Conservation (phyloP, 1,140 invertebrate genomes). For the Meloidogyne chitwoodi region DNA sequence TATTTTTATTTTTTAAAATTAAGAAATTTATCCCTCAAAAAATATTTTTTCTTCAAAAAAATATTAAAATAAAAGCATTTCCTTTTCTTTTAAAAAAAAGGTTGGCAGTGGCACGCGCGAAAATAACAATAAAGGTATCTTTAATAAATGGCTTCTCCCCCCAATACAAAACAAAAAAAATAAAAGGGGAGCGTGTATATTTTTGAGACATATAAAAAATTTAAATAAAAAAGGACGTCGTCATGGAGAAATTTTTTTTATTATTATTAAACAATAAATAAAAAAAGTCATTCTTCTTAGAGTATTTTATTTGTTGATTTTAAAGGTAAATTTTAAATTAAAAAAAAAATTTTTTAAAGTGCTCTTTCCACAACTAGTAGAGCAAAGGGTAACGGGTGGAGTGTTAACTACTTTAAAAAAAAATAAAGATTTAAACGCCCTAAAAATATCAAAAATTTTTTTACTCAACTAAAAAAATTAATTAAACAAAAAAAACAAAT, state of each 20-base stretch:
- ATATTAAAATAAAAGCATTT: neutral
- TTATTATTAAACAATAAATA: too few relatives aligned
- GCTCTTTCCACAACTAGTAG: too few relatives aligned
- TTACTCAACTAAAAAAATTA: neutral
- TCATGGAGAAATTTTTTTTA: slow-evolving; percentile 17
- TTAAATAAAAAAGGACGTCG: neutral
- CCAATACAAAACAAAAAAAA: neutral
- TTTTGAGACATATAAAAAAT: too few relatives aligned
- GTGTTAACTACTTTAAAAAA: neutral
- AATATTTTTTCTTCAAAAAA: neutral
- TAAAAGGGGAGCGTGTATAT: slow-evolving; percentile 2
- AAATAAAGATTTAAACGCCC: neutral
- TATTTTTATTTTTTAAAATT: slow-evolving; percentile 62
- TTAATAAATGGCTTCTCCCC: neutral
- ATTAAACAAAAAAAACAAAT: slow-evolving; percentile 1
- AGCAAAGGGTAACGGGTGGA: too few relatives aligned
- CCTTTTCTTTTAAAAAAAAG: neutral
- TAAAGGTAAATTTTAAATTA: too few relatives aligned
- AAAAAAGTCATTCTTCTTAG: too few relatives aligned
- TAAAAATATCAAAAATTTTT: neutral
- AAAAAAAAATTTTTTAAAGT: too few relatives aligned
- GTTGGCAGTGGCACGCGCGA: neutral
- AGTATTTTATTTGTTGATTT: too few relatives aligned
- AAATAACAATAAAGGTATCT: neutral
- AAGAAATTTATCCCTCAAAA: neutral